phyloP scores from a whole-genome alignment of 1,140 invertebrate genomes.

The Leptopilina clavipes region DNA sequence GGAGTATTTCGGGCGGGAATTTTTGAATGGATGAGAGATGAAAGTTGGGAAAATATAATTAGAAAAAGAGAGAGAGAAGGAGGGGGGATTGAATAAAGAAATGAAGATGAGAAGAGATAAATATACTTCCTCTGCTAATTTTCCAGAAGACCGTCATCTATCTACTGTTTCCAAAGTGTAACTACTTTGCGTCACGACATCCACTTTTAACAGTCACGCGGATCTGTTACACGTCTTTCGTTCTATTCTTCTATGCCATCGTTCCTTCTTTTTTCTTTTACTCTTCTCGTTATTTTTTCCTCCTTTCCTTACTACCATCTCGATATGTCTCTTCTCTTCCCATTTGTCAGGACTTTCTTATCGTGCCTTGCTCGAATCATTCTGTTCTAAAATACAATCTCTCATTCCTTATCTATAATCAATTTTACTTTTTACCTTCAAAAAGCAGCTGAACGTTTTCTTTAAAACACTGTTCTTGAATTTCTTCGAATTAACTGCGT shows the following conservation, averaged over 20 bases:
- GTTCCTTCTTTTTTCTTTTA: constrained; percentile 31
- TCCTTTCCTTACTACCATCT: constrained; percentile 27
- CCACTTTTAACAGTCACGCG: constrained; percentile 45
- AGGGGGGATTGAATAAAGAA: background rate
- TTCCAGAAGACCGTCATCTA: constrained; percentile 48
- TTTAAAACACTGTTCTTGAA: too few relatives aligned
- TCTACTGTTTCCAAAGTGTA: constrained; percentile 49
- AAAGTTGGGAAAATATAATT: background rate
- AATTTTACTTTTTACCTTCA: too few relatives aligned
- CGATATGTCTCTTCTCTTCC: constrained; percentile 38
- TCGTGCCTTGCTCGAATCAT: constrained; percentile 49
- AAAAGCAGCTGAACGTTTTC: too few relatives aligned
- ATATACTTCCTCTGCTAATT: constrained; percentile 46
- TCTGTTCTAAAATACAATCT: too few relatives aligned
- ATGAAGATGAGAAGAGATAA: constrained; percentile 20
- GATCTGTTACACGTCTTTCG: constrained; percentile 40
- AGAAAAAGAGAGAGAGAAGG: background rate
- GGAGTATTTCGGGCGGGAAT: too few relatives aligned
- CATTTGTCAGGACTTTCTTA: constrained; percentile 51
- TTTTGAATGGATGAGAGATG: too few relatives aligned
- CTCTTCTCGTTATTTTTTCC: constrained; percentile 26
- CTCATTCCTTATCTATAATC: too few relatives aligned
- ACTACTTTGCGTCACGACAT: constrained; percentile 52
- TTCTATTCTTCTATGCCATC: constrained; percentile 34
- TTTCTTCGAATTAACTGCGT: too few relatives aligned